Conservation (phyloP, 2,797 vertebrate genomes). For the Momotus momota region DNA sequence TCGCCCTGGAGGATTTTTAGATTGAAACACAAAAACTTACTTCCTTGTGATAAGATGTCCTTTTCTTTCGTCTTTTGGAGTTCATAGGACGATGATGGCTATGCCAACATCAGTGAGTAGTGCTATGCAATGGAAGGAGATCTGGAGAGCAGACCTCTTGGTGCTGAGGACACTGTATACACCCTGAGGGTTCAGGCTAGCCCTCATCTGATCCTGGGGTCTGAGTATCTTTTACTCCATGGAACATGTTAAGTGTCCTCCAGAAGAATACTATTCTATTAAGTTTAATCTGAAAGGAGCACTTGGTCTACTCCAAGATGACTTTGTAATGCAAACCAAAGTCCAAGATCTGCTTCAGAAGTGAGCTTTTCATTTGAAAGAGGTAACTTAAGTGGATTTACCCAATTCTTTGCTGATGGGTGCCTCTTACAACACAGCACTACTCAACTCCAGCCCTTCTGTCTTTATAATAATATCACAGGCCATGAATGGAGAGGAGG, state of each 20-base stretch:
- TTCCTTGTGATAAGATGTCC: background rate
- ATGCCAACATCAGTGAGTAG: background rate
- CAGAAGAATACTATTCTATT: background rate
- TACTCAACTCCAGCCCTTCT: background rate
- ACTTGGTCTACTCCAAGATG: background rate
- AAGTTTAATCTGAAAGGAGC: background rate
- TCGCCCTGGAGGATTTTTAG: background rate
- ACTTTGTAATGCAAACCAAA: background rate
- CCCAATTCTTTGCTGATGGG: background rate
- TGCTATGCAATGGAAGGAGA: background rate
- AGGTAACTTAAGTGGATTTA: background rate
- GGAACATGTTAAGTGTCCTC: rapidly evolving
- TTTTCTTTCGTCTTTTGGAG: background rate
- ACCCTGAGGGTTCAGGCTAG: background rate
- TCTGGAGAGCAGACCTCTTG: background rate
- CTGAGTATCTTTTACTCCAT: background rate
- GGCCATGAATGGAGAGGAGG: rapidly evolving
- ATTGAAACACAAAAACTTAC: background rate
- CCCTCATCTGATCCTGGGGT: background rate
- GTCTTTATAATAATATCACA: background rate
- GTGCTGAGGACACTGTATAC: background rate
- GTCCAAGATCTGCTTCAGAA: background rate
- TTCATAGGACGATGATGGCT: background rate
- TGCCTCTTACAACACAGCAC: background rate
- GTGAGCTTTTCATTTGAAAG: background rate